Evolutionary conservation across 1,140 invertebrate species (phyloP), one percentile per base, ranked within the genome.

Genomic region (Trichonephila clavata): DNA sequence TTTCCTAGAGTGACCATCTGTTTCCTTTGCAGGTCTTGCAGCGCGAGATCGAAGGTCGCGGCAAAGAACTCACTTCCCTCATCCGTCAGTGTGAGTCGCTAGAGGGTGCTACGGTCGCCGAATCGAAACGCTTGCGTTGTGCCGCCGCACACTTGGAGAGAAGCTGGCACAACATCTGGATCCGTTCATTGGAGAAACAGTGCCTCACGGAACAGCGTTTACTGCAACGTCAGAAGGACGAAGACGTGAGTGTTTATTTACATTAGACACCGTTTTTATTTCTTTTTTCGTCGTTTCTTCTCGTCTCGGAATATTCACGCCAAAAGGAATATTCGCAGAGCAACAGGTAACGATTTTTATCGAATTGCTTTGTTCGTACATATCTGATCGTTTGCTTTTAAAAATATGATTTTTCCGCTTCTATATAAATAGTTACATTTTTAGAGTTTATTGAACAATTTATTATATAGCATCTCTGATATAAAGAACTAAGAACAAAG

Each of bases 161-260:
- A 59, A 80, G 71, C 84, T 93, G 92, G 92, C 92, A 93, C 92
- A 87, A 87, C 77, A 83, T 93, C 43, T 93, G 92, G 92, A 80
- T 93, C 27, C 92, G 86, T 27, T 93, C 92, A 16, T 65, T 93
- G 57, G 92, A 93, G 57, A 93, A 93, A 18, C 92, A 93, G 84
- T 93, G 92, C 43, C 68, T 93, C 21, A 93, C 92, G 0, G 92
- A 93, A 65, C 92, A 88, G 39, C 65, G 68, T 2, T 32, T 93
- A 14, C 27, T 86, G 43, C 50, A 81, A 57, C 63, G 63, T 71
- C 80, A 92, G 27, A 68, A 27, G 21, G 50, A 92, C 16, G 80
- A 83, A 20, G 60, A 59, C 39, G 90, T 92, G 81, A 92, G 90
- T 92, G 90, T 92, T 91, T 92, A 59, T 92, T 92, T 92, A 71